These are phyloP conservation scores for Callospermophilus lateralis DNA, from an alignment of 2,113 vertebrate genomes.

Conservation along the genomic window DNA sequence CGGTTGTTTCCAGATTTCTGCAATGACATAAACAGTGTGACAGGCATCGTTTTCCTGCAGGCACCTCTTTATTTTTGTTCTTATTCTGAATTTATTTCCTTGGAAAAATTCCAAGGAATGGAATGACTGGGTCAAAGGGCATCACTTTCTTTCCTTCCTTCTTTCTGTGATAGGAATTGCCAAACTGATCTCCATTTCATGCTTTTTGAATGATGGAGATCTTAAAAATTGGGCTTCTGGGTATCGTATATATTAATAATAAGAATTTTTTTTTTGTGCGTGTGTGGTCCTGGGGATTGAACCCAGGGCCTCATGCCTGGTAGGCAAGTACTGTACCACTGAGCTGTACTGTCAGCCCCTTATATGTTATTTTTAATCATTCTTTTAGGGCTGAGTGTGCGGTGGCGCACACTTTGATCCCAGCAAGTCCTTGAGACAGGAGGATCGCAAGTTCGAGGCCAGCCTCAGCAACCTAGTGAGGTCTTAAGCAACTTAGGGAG, in stretches of 20 bases:
- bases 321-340: neutral
- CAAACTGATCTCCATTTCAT: neutral
- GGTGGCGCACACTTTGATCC: too few species aligned
- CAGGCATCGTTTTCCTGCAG: conserved; percentile 1
- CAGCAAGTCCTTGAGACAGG: too few species aligned
- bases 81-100: conserved; percentile 69
- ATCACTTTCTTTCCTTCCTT: neutral
- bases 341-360: neutral
- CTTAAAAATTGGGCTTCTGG: neutral
- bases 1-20: conserved; percentile 66
- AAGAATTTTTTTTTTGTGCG: neutral
- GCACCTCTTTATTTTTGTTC: conserved; percentile 63
- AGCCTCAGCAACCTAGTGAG: too few species aligned
- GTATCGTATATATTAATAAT: too few species aligned
- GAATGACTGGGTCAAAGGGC: conserved; percentile 52
- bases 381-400: neutral
- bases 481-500: too few species aligned
- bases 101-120: conserved; percentile 65
- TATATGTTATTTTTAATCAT: too few species aligned
- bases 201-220: neutral
- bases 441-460: too few species aligned
- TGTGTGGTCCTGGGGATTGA: neutral
- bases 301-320: neutral
- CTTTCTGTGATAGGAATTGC: neutral
- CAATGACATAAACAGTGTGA: conserved; percentile 2